phyloP scores from a whole-genome alignment of 2,888 invertebrate genomes.

The Drosophila trichaetosa region DNA sequence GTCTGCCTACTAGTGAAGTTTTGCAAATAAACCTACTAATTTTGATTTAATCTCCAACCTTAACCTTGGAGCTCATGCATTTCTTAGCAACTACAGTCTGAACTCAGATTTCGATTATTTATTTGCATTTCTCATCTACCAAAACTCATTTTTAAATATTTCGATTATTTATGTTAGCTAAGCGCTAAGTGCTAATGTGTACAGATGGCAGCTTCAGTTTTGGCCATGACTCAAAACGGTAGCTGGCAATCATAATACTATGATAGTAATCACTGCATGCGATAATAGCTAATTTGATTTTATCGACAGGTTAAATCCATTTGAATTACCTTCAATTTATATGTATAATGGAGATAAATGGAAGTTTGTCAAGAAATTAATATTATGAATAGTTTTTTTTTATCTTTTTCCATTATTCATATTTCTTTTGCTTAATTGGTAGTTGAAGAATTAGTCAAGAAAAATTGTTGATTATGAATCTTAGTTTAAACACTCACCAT shows the following conservation, averaged over 20 bases:
- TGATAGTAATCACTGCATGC: constrained; percentile 13
- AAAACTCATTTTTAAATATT: constrained; percentile 19
- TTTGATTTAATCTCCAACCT: constrained; percentile 18
- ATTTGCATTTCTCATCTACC: constrained; percentile 58
- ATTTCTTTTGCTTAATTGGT: not conserved
- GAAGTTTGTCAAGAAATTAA: not conserved
- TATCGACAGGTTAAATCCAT: constrained; percentile 1
- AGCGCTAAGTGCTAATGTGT: constrained; percentile 55
- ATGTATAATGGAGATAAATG: constrained; percentile 16
- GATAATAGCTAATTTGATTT: constrained; percentile 24
- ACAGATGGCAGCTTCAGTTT: constrained; percentile 24
- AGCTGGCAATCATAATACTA: constrained; percentile 27
- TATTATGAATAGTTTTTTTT: not conserved
- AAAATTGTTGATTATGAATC: not conserved
- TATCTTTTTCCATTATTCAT: not conserved
- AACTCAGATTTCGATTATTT: constrained; percentile 56
- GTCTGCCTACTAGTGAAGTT: not conserved
- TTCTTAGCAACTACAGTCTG: constrained; percentile 34
- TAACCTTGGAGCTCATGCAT: constrained; percentile 48
- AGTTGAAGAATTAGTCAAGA: not conserved
- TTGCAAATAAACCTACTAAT: constrained; percentile 30
- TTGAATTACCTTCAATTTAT: constrained; percentile 3
- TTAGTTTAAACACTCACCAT: constrained; percentile 82
- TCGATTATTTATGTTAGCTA: constrained; percentile 43
- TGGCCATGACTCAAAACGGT: constrained; percentile 41